Evolutionary conservation across 1,140 invertebrate species (phyloP), one percentile per base, ranked within the genome.

Genomic region (Vanessa tameamea): DNA sequence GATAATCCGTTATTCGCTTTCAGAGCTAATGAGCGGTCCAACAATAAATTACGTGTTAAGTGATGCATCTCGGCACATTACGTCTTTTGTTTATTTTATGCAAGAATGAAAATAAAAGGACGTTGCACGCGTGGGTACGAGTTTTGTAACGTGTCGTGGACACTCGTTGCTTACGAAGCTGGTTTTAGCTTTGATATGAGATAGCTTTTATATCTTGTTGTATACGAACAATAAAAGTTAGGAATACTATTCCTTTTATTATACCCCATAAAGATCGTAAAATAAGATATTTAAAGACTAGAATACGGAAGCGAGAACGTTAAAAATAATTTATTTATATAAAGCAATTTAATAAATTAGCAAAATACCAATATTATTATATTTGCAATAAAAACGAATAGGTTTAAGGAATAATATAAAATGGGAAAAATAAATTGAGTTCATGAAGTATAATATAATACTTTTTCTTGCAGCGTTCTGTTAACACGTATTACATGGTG

Each of bases 401-500:
- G 26, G 26, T 6, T 31, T 0, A 31, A 31, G 26, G 1, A 31
- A 31, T 6, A 31, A 6, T 31, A 43, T 11, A 43, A 43, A 0
- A 43, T 43, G 6, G 37, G 37, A 9, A 9, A 8, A 43, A 43
- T 43, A 43, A 8, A 43, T 43, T 9, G 7, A 9, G 9, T 43
- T 43, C 9, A 43, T 43, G 37, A 11, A 11, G 37, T 0, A n/a
- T 16, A 53, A 43, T 2, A 48, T 51, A 15, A 9, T 47, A 37
- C 53, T 20, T 48, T 61, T 67, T 57, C n/a, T 82, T 77, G 37
- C 95, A 96, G 91, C 94, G 97, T 23, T 96, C 97, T 4, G 97
- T 96, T 80, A 98, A 97, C 89, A 97, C 97, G 93, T 99, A 98
- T 90, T 99, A 98, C 94, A 98, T 99, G 97, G 97, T 97, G 80